These are phyloP conservation scores for Zygogramma bicolorata DNA, from an alignment of 2,888 invertebrate species.

Conservation along the genomic window DNA sequence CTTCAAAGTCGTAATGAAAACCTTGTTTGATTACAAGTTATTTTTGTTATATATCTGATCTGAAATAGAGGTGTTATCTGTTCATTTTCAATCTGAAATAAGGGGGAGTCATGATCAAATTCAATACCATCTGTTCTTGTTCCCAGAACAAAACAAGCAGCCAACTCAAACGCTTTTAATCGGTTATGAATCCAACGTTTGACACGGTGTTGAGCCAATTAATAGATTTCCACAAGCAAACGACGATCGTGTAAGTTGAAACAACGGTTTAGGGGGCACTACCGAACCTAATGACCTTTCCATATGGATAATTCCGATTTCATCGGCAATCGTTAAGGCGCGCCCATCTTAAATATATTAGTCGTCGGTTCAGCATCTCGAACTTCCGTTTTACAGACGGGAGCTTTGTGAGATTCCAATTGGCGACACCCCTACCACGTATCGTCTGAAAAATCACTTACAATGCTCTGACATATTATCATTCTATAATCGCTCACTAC, in stretches of 20 bases:
- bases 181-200: neutral
- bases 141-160: neutral
- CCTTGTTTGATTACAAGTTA: too few relatives aligned
- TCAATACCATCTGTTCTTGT: too few relatives aligned
- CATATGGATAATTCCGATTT: slow-evolving; percentile 41
- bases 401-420: slow-evolving; percentile 26
- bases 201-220: slow-evolving; percentile 5
- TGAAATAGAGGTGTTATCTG: too few relatives aligned
- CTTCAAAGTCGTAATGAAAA: too few relatives aligned
- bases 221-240: slow-evolving; percentile 14
- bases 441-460: slow-evolving; percentile 58
- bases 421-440: slow-evolving; percentile 41
- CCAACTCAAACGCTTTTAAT: neutral
- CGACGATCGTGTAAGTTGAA: slow-evolving; percentile 19
- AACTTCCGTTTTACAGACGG: slow-evolving; percentile 9
- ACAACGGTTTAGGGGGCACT: slow-evolving; percentile 17
- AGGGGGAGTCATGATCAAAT: too few relatives aligned
- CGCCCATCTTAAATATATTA: slow-evolving; percentile 22
- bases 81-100: too few relatives aligned
- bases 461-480: slow-evolving; percentile 56
- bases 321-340: slow-evolving; percentile 32
- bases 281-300: slow-evolving; percentile 44
- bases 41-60: too few relatives aligned
- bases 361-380: neutral
- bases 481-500: slow-evolving; percentile 51